phyloP scores from a whole-genome alignment of 2,888 invertebrate species.

The Elaeidobius kamerunicus region DNA sequence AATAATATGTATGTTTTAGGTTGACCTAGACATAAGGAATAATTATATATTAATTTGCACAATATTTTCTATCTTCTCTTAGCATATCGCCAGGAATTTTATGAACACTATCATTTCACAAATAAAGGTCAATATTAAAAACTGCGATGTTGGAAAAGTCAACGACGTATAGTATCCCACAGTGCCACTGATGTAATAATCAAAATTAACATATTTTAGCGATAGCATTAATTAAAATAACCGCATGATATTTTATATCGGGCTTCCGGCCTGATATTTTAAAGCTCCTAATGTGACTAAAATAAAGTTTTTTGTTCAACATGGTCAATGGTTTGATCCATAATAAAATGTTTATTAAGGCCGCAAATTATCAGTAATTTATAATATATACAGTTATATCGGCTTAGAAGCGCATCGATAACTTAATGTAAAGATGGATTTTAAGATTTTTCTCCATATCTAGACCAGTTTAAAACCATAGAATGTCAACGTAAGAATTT shows the following conservation, averaged over 20 bases:
- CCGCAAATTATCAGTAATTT: constrained; percentile 13
- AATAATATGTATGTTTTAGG: too few species aligned
- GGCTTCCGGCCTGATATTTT: constrained; percentile 26
- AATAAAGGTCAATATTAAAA: too few species aligned
- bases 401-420: too few species aligned
- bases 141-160: constrained; percentile 2
- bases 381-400: constrained; percentile 6
- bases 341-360: constrained; percentile 14
- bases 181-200: constrained; percentile 24
- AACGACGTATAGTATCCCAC: constrained; percentile 18
- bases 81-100: neutral
- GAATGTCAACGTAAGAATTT: too few species aligned
- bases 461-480: too few species aligned
- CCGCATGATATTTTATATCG: constrained; percentile 29
- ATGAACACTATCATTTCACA: neutral
- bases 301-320: constrained; percentile 17
- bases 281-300: constrained; percentile 26
- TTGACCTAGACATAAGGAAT: too few species aligned
- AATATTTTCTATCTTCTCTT: too few species aligned
- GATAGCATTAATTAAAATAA: constrained; percentile 29
- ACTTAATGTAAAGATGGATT: too few species aligned
- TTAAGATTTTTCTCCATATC: too few species aligned
- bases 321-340: constrained; percentile 9
- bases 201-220: constrained; percentile 27
- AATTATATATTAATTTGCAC: too few species aligned